Base-by-base conservation (phyloP, 2,888 invertebrate species). In the Aproaerema taeniolella region DNA sequence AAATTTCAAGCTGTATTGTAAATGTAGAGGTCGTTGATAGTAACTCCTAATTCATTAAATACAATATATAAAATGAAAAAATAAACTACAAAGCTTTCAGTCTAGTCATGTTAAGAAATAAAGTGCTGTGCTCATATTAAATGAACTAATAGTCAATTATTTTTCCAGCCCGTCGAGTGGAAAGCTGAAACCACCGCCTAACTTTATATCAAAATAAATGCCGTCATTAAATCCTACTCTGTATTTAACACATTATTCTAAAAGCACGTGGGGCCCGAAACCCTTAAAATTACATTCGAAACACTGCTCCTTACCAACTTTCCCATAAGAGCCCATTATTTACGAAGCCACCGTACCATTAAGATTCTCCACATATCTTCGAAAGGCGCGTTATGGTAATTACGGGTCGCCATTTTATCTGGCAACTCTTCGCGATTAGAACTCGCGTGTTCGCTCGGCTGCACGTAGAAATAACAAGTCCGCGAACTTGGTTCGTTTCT, bases 261-360 rank as follows among this genome's bases (percentile, higher is more conserved):
- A 80, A 75, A 79, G 81, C 82, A 80, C 79, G 77, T 77, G 76
- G 76, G 74, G 59, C 75, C 65, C 65, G 78, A 74, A 70, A 59
- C 81, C 82, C 76, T 82, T 81, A 80, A 82, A 85, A 83, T 83
- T 83, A 85, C 80, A 79, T 75, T 79, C 81, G 82, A 85, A 82
- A 83, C 85, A 83, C 73, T 81, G 82, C 81, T 80, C 80, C 79
- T 76, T 75, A 76, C 75, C 75, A 86, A 86, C 76, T 86, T 86
- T 83, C 82, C 81, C 82, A 83, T 82, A 86, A 83, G 83, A 85
- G 83, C 76, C 85, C 82, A 86, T 86, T 85, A 86, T 86, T 86
- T 83, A 83, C 82, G 75, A 58, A 83, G 77, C 76, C 77, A 85
- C 77, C 77, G 83, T 80, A 83, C 83, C 85, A 83, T 86, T 85